A percentile compares a stretch with the other conserved stretches of the same genome.
Conservation (phyloP, 2,113 vertebrate species). For the Eurypyga helias region DNA sequence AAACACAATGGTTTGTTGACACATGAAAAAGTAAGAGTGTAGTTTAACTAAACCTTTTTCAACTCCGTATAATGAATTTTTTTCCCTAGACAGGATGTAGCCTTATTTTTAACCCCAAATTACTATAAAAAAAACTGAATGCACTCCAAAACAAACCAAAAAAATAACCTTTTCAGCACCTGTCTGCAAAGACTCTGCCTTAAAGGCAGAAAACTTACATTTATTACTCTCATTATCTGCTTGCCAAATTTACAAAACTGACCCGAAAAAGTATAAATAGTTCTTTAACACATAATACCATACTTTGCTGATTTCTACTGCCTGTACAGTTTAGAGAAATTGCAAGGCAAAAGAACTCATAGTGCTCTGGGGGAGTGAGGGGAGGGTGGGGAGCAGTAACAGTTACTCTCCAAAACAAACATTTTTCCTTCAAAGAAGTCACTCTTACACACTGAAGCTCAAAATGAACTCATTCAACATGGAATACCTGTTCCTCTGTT, state of each 20-base stretch:
- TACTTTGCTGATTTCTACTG: background rate
- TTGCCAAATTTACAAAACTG: background rate
- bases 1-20: background rate
- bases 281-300: background rate
- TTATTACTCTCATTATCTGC: background rate
- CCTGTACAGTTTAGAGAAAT: background rate
- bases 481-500: slow-evolving; percentile 92
- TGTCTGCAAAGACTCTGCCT: background rate
- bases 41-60: background rate
- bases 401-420: background rate
- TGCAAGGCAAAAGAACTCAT: background rate
- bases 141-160: background rate
- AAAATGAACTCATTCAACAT: background rate
- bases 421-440: background rate
- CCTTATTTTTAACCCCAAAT: background rate
- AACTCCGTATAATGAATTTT: rapidly evolving
- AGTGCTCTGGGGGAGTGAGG: background rate
- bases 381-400: rapidly evolving
- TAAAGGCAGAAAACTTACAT: background rate
- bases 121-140: background rate
- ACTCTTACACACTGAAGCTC: background rate
- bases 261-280: background rate
- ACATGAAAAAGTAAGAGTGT: background rate
- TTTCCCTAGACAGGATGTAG: background rate
- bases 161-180: background rate